Conservation (phyloP, 2,888 invertebrate species). For the Pterostichus niger region DNA sequence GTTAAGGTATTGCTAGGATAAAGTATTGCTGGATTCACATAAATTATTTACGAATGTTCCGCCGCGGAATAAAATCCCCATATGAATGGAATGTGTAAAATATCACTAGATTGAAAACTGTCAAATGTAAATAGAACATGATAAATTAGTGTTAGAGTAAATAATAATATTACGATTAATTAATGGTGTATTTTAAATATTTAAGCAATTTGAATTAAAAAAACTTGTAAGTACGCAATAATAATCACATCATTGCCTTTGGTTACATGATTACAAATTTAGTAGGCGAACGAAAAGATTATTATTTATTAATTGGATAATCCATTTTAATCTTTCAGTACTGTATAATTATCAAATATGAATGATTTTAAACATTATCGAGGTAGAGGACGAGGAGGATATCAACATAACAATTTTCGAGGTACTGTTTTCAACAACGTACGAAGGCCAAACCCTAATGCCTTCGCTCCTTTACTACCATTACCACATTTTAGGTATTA, state of each 20-base stretch:
- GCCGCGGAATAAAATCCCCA: slow-evolving; percentile 10
- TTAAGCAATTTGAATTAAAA: too few relatives aligned
- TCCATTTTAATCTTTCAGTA: not conserved
- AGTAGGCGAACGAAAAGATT: not conserved
- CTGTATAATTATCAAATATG: slow-evolving; percentile 21
- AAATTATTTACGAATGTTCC: too few relatives aligned
- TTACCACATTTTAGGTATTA: slow-evolving; percentile 2
- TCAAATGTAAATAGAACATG: slow-evolving; percentile 37
- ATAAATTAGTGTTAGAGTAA: not conserved
- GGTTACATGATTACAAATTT: not conserved
- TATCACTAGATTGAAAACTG: slow-evolving; percentile 36
- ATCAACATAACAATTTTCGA: slow-evolving; percentile 36
- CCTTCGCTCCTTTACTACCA: not conserved
- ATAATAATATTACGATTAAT: too few relatives aligned
- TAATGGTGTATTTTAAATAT: too few relatives aligned
- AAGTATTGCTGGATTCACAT: too few relatives aligned
- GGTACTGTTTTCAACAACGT: slow-evolving; percentile 20
- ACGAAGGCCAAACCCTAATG: slow-evolving; percentile 19
- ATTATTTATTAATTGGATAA: too few relatives aligned
- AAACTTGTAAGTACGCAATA: too few relatives aligned
- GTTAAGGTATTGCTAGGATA: too few relatives aligned
- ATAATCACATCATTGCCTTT: too few relatives aligned
- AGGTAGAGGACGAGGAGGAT: slow-evolving; percentile 48
- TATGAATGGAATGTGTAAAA: slow-evolving; percentile 29
- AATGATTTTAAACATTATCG: slow-evolving; percentile 58